A percentile compares a stretch with the other conserved stretches of the same genome.
Evolutionary conservation across 2,797 vertebrate genomes (phyloP).

Genomic region (Pristis pectinata): DNA sequence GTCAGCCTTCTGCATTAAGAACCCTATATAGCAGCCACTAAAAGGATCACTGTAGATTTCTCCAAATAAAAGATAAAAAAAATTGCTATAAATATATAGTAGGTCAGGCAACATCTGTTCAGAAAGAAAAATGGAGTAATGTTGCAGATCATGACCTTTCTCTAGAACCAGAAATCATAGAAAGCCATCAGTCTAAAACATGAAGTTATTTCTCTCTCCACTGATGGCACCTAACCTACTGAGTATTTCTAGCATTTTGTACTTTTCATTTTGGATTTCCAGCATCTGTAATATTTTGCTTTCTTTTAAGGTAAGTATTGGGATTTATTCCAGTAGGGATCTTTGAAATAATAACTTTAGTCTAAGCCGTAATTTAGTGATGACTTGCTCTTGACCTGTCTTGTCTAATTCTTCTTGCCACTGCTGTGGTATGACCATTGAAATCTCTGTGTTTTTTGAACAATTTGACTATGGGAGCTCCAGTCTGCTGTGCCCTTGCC

Average conservation of each 20-base stretch:
- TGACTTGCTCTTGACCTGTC: not conserved
- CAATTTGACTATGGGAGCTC: not conserved
- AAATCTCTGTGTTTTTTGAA: not conserved
- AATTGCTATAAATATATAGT: no score
- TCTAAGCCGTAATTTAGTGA: not conserved
- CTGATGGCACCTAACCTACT: no score
- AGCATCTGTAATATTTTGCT: no score
- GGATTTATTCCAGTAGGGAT: not conserved
- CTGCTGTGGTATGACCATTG: not conserved
- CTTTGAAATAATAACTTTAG: not conserved
- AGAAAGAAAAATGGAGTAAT: no score
- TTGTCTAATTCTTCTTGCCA: not conserved
- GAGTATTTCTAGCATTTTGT: no score
- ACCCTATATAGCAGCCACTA: not conserved
- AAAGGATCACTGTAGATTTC: not conserved
- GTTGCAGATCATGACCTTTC: no score
- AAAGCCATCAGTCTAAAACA: no score
- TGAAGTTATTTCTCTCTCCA: no score
- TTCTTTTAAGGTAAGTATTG: no score
- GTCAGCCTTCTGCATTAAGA: not conserved
- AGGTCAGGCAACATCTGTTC: no score
- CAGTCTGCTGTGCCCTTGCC: not conserved
- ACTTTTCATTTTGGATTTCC: no score
- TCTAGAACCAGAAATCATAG: no score
- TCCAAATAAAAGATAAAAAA: not conserved